Conservation (phyloP, 2,797 vertebrate species). For the Semaprochilodus insignis region DNA sequence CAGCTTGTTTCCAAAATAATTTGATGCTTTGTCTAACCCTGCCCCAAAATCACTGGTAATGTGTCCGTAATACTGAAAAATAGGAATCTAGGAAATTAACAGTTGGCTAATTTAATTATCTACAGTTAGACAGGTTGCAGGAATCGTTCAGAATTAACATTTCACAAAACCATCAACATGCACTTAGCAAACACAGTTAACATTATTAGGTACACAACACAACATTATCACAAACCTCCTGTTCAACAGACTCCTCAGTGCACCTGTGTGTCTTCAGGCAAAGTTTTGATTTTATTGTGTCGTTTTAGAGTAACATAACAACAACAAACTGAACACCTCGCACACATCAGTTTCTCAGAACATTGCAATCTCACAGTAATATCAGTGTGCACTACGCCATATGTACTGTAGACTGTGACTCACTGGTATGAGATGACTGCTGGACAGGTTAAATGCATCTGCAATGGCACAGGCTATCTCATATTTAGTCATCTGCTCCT, state of each 20-base stretch:
- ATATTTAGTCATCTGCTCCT: slow-evolving; percentile 97
- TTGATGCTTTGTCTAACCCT: neutral
- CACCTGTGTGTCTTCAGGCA: neutral
- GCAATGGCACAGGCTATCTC: slow-evolving; percentile 93
- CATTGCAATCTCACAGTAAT: neutral
- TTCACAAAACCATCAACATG: neutral
- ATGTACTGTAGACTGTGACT: slow-evolving; percentile 56
- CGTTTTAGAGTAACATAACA: neutral
- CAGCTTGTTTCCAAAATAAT: slow-evolving; percentile 26
- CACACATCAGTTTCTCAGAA: neutral
- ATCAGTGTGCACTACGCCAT: neutral
- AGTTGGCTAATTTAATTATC: neutral
- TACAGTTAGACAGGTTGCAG: neutral
- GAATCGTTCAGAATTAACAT: neutral
- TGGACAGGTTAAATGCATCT: slow-evolving; percentile 91
- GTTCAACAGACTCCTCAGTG: neutral
- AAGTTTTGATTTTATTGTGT: neutral
- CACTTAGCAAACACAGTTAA: neutral
- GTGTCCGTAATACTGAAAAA: neutral
- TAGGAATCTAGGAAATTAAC: neutral
- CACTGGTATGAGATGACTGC: slow-evolving; percentile 91
- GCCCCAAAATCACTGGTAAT: slow-evolving; percentile 2
- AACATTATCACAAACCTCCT: neutral
- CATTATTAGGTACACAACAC: neutral
- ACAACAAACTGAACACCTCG: neutral